Conservation (phyloP, 2,113 vertebrate genomes). For the Lipophrys pholis region DNA sequence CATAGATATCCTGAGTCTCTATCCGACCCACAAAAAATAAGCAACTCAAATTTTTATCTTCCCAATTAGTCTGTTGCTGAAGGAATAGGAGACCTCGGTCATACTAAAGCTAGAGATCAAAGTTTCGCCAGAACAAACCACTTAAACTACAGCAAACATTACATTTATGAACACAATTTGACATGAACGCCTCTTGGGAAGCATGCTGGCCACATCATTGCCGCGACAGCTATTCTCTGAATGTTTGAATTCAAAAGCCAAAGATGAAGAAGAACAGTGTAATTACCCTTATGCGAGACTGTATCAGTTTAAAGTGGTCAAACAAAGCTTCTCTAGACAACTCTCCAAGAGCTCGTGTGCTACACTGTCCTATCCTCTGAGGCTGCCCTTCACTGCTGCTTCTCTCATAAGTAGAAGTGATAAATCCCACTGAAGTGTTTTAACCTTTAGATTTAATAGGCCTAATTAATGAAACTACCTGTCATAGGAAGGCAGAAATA, state of each 20-base stretch:
- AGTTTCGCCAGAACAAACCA: constrained; percentile 34
- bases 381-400: constrained; percentile 26
- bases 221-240: constrained; percentile 6
- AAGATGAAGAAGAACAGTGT: constrained; percentile 40
- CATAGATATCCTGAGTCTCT: constrained; percentile 7
- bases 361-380: constrained; percentile 8
- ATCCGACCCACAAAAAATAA: constrained; percentile 28
- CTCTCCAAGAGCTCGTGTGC: constrained; percentile 6
- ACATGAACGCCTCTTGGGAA: constrained; percentile 31
- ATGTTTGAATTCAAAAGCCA: constrained; percentile 11
- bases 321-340: constrained; percentile 33
- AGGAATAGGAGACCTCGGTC: constrained; percentile 35
- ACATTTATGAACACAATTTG: constrained; percentile 6
- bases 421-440: constrained; percentile 27
- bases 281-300: constrained; percentile 30
- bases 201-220: neutral
- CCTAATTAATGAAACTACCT: constrained; percentile 56
- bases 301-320: constrained; percentile 1
- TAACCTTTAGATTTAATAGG: constrained; percentile 41
- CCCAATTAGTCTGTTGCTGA: constrained; percentile 44
- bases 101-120: constrained; percentile 29
- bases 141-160: constrained; percentile 14
- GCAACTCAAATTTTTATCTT: constrained; percentile 30
- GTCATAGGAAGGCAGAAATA: constrained; percentile 34
- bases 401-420: constrained; percentile 15